Evolutionary conservation across 2,888 invertebrate genomes (phyloP).

Genomic region (Nemotelus pantherinus): DNA sequence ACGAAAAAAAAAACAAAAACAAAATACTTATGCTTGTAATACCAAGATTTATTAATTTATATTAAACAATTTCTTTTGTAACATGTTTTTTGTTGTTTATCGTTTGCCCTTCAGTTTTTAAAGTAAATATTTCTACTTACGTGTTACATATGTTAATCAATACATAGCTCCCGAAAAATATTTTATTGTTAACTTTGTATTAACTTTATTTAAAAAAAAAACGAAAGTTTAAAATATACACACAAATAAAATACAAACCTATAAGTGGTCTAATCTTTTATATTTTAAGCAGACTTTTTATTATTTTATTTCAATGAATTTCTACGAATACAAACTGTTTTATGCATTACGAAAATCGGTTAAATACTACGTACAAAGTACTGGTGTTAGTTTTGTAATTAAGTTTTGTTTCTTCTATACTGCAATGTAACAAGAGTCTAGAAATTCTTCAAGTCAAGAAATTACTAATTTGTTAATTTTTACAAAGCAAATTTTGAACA

Average conservation of each 20-base stretch:
- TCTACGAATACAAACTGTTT: too few species aligned
- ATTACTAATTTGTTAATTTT: too few species aligned
- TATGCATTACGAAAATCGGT: too few species aligned
- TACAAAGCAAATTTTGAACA: too few species aligned
- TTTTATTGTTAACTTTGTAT: conserved; percentile 37
- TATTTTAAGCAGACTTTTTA: background rate
- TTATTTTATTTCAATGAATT: background rate
- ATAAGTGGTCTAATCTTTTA: background rate
- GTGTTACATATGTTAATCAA: conserved; percentile 32
- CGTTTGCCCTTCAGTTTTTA: conserved; percentile 23
- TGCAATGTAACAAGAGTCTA: too few species aligned
- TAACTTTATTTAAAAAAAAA: conserved; percentile 28
- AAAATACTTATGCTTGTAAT: conserved; percentile 29
- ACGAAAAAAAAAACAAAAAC: conserved; percentile 32
- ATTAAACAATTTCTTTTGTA: conserved; percentile 33
- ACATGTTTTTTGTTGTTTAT: conserved; percentile 30
- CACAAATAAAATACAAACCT: conserved; percentile 8
- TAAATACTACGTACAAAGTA: too few species aligned
- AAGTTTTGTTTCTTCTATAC: too few species aligned
- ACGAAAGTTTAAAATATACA: background rate
- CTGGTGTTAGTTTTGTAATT: too few species aligned
- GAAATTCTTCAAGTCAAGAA: too few species aligned
- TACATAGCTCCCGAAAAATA: conserved; percentile 12
- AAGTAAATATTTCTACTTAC: conserved; percentile 25
- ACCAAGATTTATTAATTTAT: conserved; percentile 44